Base-by-base conservation (phyloP, 1,140 invertebrate species). In the Campoletis sonorensis region DNA sequence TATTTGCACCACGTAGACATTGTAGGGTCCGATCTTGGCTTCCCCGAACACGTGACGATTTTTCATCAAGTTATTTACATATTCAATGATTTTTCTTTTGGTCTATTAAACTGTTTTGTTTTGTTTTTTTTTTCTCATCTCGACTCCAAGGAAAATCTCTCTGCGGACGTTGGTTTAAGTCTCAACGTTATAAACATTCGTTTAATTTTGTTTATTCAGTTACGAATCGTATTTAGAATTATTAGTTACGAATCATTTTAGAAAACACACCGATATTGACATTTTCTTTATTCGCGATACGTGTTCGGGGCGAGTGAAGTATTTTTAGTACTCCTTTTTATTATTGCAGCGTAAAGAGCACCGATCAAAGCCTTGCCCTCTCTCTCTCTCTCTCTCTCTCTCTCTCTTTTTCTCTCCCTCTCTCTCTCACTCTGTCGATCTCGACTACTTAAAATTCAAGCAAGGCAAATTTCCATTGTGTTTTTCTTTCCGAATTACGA, bases 1-100 rank as follows among this genome's bases (percentile, higher is more conserved):
- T 33, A 21, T 64, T 77, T 64, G 75, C 75, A 64, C 30, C 75
- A 64, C 75, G 75, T 77, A 77, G 75, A 77, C 75, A 77, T 64
- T 40, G 54, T 64, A 21, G 75, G 18, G 54, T 30, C 51, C 37
- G 27, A 64, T 70, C 61, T 70, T 18, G 4, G 23, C n/a, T 78
- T 8, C 78, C 78, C 70, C 78, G 78, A 71, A 68, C 78, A 70
- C 78, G 15, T n/a, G 78, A 21, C 51, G 18, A 75, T 49, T 18
- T 27, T 26, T 58, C 21, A 45, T n/a, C 5, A 11, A 5, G 18
- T 58, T 58, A 58, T 58, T 58, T 58, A n/a, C 54, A 8, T 58
- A 7, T 58, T 58, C 21, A 4, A 8, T 10, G 54, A n/a, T 58
- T 58, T 2, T 8, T 58, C 21, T 58, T 58, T 21, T 58, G 3